Base-by-base conservation (phyloP, 2,797 vertebrate species). In the Fistularia commersonii region DNA sequence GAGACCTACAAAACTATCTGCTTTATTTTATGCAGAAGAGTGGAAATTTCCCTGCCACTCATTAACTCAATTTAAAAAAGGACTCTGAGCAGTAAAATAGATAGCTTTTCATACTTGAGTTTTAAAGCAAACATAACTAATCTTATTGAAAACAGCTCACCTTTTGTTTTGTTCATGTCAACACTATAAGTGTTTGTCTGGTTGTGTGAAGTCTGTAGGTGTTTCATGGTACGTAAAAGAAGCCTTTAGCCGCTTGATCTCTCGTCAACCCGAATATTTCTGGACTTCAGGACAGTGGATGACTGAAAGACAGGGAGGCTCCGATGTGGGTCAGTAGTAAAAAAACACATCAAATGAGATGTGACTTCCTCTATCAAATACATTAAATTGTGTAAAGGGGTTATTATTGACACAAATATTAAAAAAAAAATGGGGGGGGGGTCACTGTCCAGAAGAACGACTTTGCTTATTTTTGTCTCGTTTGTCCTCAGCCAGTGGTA, bases 261-360 rank as follows among this genome's bases (percentile, higher is more conserved):
- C 89, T 1, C 86, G 91, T 10, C 82, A 93, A 11, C 89, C 93
- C 10, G 43, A 74, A 34, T 72, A 44, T 34, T 95, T 96, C 83
- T 96, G 95, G 93, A 96, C 93, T 0, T 95, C 95, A 33, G 94
- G 93, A 51, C 95, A 95, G 77, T 96, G 94, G 93, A 96, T 96
- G 94, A 95, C 93, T 0, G 94, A 96, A 66, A 79, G 90, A 63
- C 90, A 76, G 54, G 95, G 95, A 34, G 93, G 94, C 66, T 95
- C 94, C 3, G 94, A 96, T 39, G 93, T 95, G 2, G 93, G 93
- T 95, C 57, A 0, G 89, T 79, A 34, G 39, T 41, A 12, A 50
- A 43, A 5, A 10, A 7, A 38, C 4, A 23, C 4, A 23, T 23
- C 8, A 23, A 2, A 32, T 3, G 6, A 33, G 2, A 11, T 13